Percentiles rank a stretch among this genome's conserved stretches.
These are phyloP conservation scores for Nemurella pictetii DNA, from an alignment of 2,888 invertebrate genomes.

Conservation along the genomic window DNA sequence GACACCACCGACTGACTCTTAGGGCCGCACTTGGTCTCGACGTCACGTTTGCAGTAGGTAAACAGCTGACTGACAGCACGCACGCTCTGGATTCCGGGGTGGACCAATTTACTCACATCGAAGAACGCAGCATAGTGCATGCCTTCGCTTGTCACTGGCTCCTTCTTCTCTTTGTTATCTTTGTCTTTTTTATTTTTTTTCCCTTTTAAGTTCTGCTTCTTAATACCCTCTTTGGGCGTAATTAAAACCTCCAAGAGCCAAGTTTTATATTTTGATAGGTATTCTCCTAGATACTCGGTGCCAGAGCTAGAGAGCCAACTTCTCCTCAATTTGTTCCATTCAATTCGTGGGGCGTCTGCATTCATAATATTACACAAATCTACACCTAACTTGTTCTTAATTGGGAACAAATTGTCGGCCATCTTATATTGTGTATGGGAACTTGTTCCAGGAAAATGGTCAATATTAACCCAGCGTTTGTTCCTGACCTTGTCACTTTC, in stretches of 20 bases:
- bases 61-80: slow-evolving; percentile 48
- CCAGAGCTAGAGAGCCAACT: slow-evolving; percentile 46
- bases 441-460: slow-evolving; percentile 44
- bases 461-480: slow-evolving; percentile 47
- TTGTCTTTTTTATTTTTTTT: too few species aligned
- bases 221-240: slow-evolving; percentile 29
- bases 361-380: slow-evolving; percentile 43
- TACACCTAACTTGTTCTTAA: slow-evolving; percentile 46
- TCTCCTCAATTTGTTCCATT: slow-evolving; percentile 50
- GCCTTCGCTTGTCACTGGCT: slow-evolving; percentile 38
- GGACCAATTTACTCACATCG: slow-evolving; percentile 49
- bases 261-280: slow-evolving; percentile 46
- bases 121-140: slow-evolving; percentile 51
- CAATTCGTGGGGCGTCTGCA: slow-evolving; percentile 46
- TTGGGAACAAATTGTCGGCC: slow-evolving; percentile 42
- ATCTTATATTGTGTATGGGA: slow-evolving; percentile 47
- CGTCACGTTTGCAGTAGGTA: slow-evolving; percentile 49
- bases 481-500: slow-evolving; percentile 43
- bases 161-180: too few species aligned
- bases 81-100: slow-evolving; percentile 50
- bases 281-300: slow-evolving; percentile 44
- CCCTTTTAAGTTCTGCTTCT: not conserved
- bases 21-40: slow-evolving; percentile 47
- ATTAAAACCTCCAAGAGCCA: slow-evolving; percentile 49
- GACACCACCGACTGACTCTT: slow-evolving; percentile 34